Conservation (phyloP, 2,113 vertebrate species). For the Nycticryphes semicollaris region DNA sequence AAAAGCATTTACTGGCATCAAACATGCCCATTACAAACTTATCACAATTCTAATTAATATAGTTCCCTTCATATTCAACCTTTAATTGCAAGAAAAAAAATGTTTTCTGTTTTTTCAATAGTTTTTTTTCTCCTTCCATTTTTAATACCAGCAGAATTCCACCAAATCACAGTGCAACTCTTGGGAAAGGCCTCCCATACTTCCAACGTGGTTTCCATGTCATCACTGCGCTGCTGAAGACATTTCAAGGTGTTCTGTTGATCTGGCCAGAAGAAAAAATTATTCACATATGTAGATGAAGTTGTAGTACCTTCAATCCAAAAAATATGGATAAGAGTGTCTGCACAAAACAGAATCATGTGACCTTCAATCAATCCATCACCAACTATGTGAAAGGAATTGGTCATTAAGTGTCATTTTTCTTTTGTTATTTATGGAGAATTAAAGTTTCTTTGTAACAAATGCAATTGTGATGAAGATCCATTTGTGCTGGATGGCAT, state of each 20-base stretch:
- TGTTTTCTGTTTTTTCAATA: neutral
- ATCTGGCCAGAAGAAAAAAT: neutral
- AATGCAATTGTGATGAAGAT: neutral
- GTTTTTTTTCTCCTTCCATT: neutral
- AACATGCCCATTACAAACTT: neutral
- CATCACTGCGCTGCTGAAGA: neutral
- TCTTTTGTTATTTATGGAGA: neutral
- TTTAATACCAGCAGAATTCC: neutral
- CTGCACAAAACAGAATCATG: neutral
- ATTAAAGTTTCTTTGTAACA: neutral
- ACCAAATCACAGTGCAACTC: neutral
- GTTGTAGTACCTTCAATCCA: neutral
- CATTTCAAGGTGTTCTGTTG: neutral
- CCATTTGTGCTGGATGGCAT: constrained; percentile 78
- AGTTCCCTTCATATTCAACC: constrained; percentile 3
- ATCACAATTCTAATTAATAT: neutral
- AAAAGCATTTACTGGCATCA: neutral
- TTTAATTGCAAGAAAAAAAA: neutral
- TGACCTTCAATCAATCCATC: neutral
- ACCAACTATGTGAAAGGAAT: neutral
- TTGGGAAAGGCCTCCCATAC: neutral
- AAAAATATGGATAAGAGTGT: neutral
- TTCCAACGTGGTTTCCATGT: neutral
- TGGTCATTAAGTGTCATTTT: neutral
- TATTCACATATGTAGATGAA: neutral